A percentile compares a stretch with the other conserved stretches of the same genome.
These are phyloP conservation scores for Tolmerus cingulatus DNA, from an alignment of 2,888 invertebrate genomes.

Conservation along the genomic window DNA sequence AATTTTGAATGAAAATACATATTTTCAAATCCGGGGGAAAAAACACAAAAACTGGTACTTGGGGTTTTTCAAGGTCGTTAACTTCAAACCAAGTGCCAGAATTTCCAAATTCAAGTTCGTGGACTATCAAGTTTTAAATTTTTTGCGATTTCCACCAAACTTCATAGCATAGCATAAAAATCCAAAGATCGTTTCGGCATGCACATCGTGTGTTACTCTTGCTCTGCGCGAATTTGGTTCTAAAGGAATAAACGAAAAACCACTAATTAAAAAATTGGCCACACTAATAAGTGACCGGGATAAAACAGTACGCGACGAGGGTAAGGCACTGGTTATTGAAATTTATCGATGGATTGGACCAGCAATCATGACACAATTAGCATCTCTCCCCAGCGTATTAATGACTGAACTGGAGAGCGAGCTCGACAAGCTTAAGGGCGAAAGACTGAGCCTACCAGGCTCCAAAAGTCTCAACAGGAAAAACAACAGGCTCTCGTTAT, in stretches of 20 bases:
- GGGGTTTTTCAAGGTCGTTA: too few species aligned
- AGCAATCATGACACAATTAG: slow-evolving; percentile 84
- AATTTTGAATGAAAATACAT: too few species aligned
- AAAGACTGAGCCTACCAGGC: slow-evolving; percentile 60
- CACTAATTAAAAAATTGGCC: slow-evolving; percentile 86
- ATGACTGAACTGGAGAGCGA: slow-evolving; percentile 88
- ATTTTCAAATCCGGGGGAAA: too few species aligned
- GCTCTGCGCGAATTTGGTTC: slow-evolving; percentile 90
- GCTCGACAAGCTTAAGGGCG: slow-evolving; percentile 74
- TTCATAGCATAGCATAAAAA: slow-evolving; percentile 97
- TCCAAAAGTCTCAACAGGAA: slow-evolving; percentile 62
- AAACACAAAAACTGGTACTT: too few species aligned
- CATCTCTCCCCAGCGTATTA: slow-evolving; percentile 87
- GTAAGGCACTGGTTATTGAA: slow-evolving; percentile 89
- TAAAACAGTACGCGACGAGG: slow-evolving; percentile 89
- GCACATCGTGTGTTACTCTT: slow-evolving; percentile 76
- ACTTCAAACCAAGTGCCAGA: too few species aligned
- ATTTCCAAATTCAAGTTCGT: too few species aligned
- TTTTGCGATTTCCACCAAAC: too few species aligned
- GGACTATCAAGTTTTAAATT: too few species aligned
- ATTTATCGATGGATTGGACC: slow-evolving; percentile 89
- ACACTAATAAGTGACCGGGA: slow-evolving; percentile 89
- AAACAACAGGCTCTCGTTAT: slow-evolving; percentile 59
- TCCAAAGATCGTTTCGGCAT: slow-evolving; percentile 92
- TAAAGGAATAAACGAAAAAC: slow-evolving; percentile 88